These are phyloP conservation scores for Cryptoblepharus egeriae DNA, from an alignment of 2,797 vertebrate genomes.

Conservation along the genomic window DNA sequence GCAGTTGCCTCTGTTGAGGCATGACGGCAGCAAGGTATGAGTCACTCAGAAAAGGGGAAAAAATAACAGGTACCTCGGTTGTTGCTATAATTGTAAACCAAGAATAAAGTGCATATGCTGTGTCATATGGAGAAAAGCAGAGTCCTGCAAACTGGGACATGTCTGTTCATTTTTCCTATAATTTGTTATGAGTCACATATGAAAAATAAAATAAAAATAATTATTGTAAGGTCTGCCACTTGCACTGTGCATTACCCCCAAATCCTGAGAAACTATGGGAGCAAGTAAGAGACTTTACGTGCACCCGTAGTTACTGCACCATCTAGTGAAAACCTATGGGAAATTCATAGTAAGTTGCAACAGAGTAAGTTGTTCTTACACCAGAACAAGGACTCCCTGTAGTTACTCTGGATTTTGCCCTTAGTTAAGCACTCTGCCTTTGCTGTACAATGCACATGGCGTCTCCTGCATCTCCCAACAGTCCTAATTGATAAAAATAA, in stretches of 20 bases:
- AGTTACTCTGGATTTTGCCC: no score
- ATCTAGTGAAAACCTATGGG: no score
- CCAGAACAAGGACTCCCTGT: no score
- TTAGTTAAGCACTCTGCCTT: not conserved
- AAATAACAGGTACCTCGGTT: not conserved
- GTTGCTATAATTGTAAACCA: constrained; percentile 20
- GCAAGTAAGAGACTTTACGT: no score
- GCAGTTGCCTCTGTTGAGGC: not conserved
- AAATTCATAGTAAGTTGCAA: no score
- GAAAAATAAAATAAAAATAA: not conserved
- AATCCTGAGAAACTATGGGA: no score
- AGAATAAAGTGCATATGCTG: not conserved
- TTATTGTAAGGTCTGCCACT: no score
- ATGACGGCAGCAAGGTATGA: constrained; percentile 58
- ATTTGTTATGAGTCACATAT: not conserved
- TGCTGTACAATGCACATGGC: not conserved
- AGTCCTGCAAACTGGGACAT: not conserved
- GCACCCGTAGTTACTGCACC: no score
- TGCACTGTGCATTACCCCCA: not conserved
- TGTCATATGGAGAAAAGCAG: not conserved
- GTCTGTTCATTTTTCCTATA: no score
- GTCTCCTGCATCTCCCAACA: not conserved
- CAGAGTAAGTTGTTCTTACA: no score
- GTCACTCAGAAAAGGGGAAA: constrained; percentile 29
- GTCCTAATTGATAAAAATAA: not conserved